Evolutionary conservation across 2,113 vertebrate genomes (phyloP), one percentile per base, ranked within the genome.

Genomic region (Sclerurus mexicanus): DNA sequence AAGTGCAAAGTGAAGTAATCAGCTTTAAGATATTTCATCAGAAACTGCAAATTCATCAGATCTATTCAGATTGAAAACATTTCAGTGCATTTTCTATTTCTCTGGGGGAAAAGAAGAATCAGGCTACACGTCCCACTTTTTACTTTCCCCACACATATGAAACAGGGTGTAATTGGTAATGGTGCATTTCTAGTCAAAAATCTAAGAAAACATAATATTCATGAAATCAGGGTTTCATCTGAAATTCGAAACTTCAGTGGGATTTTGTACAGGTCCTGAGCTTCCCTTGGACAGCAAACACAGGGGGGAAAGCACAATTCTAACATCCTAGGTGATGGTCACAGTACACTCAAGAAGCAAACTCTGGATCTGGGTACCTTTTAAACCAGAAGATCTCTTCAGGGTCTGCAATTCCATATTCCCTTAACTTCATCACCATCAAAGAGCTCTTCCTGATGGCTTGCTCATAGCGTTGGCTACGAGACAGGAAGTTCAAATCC

Each of bases 361-460:
- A 50, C 12, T 50, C 30, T 35, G n/a, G 20, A 27, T 28, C 15
- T 5, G 84, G 82, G 55, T 98, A 99, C 99, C 97, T 99, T 97
- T 99, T 99, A 94, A 99, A 99, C 97, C 94, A 98, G 96, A 98
- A 98, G 96, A 99, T 99, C 95, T 99, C 99, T 0, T 99, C 98
- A 0, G 99, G 99, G 87, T 99, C 98, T 19, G 99, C 97, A 89
- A 99, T 99, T 85, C 98, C 99, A 68, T 98, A 98, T 28, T 99
- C 98, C 77, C 99, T 96, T 71, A 99, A 95, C 95, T 99, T 99
- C 95, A 98, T 88, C 86, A 99, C 98, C 99, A 99, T 99, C 84
- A 85, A 95, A 37, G 99, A 97, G 31, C 99, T 99, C 91, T 99
- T 99, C 97, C 95, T 98, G 74, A 99, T 94, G 14, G 99, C 99